Evolutionary conservation across 2,113 vertebrate genomes (phyloP).

Genomic region (Oncorhynchus gorbuscha): DNA sequence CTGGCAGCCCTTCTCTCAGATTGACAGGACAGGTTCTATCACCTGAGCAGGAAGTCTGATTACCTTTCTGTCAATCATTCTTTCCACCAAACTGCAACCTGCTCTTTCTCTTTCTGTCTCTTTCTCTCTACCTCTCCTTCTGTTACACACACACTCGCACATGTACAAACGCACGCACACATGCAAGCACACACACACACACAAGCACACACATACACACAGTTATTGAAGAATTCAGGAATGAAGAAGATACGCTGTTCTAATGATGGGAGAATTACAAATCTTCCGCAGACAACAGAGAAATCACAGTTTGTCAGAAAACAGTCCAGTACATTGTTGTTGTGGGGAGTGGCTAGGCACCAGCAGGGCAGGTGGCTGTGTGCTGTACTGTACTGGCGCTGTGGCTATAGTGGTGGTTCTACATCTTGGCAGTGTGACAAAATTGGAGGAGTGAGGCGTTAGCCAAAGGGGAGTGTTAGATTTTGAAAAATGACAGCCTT

Average conservation of each 20-base stretch:
- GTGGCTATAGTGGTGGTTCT: constrained; percentile 2
- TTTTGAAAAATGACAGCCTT: constrained; percentile 58
- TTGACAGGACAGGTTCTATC: constrained; percentile 47
- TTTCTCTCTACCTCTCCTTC: neutral
- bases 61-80: constrained; percentile 50
- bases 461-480: constrained; percentile 92
- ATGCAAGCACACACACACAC: neutral
- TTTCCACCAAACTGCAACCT: neutral
- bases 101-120: neutral
- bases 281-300: neutral
- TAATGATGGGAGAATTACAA: neutral
- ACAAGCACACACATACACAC: no score
- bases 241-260: no score
- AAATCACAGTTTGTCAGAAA: constrained; percentile 15
- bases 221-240: no score
- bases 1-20: constrained; percentile 28
- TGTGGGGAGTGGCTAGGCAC: neutral
- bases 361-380: constrained; percentile 34
- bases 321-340: no score
- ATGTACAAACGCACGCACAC: neutral
- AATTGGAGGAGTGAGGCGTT: constrained; percentile 72
- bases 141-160: no score
- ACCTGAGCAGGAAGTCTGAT: constrained; percentile 31
- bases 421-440: constrained; percentile 54
- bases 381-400: constrained; percentile 41